A percentile compares a stretch with the other conserved stretches of the same genome.
Evolutionary conservation across 2,113 vertebrate genomes (phyloP).

Genomic region (Turnix velox): DNA sequence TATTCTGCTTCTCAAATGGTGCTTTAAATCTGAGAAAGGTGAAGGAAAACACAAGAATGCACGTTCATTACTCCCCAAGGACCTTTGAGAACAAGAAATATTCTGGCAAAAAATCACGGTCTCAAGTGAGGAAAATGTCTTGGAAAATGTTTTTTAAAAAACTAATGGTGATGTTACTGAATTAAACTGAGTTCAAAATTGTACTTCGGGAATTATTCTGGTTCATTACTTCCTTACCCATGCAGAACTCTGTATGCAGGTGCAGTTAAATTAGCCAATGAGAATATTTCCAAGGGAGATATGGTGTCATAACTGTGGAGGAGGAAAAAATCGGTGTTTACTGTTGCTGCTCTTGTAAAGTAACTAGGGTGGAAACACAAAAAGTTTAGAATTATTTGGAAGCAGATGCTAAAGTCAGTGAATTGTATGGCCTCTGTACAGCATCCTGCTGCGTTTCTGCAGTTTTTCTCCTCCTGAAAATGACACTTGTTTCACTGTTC

Average conservation of each 20-base stretch:
- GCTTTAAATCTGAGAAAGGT: background rate
- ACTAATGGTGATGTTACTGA: background rate
- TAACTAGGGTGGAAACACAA: background rate
- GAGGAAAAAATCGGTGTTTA: background rate
- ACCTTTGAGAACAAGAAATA: background rate
- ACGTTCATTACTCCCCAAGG: background rate
- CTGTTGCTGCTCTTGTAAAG: background rate
- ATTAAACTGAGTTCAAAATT: background rate
- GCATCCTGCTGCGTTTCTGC: fast-evolving
- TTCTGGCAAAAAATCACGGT: background rate
- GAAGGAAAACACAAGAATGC: background rate
- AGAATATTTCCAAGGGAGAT: background rate
- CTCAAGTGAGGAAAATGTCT: background rate
- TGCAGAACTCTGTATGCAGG: background rate
- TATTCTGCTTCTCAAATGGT: background rate
- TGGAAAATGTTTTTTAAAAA: background rate
- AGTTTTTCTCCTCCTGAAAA: background rate
- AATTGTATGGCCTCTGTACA: background rate
- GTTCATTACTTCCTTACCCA: background rate
- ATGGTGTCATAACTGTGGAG: background rate
- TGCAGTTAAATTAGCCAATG: background rate
- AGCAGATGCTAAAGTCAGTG: background rate
- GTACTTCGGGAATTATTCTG: background rate
- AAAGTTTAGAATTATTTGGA: background rate
- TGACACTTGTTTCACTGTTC: background rate